A percentile compares a stretch with the other conserved stretches of the same genome.
Conservation (phyloP, 1,140 invertebrate species). For the Odontomachus brunneus region DNA sequence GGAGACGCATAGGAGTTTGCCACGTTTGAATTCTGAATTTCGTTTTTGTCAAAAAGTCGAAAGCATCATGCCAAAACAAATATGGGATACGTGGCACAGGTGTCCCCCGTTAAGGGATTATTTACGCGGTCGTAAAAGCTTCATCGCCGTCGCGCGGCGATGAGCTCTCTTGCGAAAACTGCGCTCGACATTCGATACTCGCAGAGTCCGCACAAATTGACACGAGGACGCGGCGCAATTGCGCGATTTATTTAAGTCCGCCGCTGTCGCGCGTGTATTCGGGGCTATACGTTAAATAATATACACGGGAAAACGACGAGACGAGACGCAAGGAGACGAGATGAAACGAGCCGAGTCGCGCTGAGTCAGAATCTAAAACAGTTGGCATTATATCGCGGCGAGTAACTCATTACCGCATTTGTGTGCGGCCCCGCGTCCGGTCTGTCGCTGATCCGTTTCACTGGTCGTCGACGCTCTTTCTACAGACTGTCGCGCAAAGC, state of each 20-base stretch:
- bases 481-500: constrained; percentile 68
- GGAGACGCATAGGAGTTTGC: no score
- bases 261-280: constrained; percentile 25
- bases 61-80: not conserved
- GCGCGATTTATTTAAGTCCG: constrained; percentile 54
- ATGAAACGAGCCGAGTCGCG: no score
- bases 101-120: not conserved
- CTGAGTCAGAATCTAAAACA: constrained; percentile 81
- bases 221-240: constrained; percentile 32
- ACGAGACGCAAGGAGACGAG: not conserved
- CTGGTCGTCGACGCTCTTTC: constrained; percentile 63
- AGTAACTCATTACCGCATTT: constrained; percentile 74
- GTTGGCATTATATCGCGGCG: constrained; percentile 74
- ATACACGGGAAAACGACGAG: constrained; percentile 44
- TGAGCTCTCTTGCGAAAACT: no score
- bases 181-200: constrained; percentile 37
- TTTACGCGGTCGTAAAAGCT: not conserved
- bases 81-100: not conserved
- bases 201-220: constrained; percentile 43
- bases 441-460: constrained; percentile 77
- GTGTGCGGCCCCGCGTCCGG: constrained; percentile 61
- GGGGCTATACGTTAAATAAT: constrained; percentile 10
- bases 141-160: not conserved
- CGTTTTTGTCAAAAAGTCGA: not conserved
- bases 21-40: no score